These are phyloP conservation scores for Adela reaumurella DNA, from an alignment of 2,888 invertebrate genomes.

Conservation along the genomic window DNA sequence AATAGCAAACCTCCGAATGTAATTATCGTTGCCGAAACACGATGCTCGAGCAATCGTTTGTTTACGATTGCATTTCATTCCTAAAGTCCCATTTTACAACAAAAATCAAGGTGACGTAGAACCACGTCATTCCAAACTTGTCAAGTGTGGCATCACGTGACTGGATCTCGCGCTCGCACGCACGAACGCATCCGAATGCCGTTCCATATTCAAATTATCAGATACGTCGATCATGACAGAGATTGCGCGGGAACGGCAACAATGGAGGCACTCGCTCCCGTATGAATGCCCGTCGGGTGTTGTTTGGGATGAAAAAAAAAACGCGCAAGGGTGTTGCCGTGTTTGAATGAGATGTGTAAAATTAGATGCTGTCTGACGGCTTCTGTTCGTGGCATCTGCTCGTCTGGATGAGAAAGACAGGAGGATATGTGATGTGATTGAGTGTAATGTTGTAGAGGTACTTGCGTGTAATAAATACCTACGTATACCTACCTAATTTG, in stretches of 20 bases:
- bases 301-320: no score
- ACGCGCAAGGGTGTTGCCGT: background rate
- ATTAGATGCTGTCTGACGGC: background rate
- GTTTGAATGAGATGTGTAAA: background rate
- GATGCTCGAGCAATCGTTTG: background rate
- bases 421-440: no score
- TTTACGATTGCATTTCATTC: background rate
- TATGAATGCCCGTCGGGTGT: background rate
- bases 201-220: conserved; percentile 51
- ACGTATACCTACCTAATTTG: no score
- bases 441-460: no score
- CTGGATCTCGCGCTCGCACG: conserved; percentile 19
- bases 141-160: conserved; percentile 8
- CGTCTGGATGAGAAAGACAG: no score
- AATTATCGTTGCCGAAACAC: background rate
- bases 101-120: background rate
- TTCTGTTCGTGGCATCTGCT: background rate
- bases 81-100: background rate
- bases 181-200: conserved; percentile 29
- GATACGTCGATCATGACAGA: conserved; percentile 43
- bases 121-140: background rate
- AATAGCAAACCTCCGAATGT: background rate
- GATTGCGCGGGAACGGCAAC: background rate
- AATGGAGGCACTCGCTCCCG: background rate
- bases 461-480: no score